A percentile compares a stretch with the other conserved stretches of the same genome.
Evolutionary conservation across 2,888 invertebrate species (phyloP).

Genomic region (Thymelicus sylvestris): DNA sequence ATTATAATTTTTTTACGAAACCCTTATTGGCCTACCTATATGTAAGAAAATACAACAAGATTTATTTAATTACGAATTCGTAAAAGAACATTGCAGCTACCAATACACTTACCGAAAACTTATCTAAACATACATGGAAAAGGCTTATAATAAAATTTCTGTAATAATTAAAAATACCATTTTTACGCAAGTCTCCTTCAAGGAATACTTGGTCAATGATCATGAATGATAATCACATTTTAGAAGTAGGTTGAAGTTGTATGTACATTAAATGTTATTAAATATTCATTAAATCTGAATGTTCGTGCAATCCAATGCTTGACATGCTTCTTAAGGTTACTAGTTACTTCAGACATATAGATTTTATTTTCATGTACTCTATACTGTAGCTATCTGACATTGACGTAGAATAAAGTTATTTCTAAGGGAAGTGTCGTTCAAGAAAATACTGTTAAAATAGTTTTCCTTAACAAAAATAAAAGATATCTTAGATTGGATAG

Average conservation of each 20-base stretch:
- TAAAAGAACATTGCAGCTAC: too few relatives aligned
- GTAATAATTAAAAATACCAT: neutral
- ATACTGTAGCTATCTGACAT: neutral
- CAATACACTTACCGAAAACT: too few relatives aligned
- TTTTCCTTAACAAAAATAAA: too few relatives aligned
- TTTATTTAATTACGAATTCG: too few relatives aligned
- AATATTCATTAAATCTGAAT: constrained; percentile 7
- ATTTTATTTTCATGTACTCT: too few relatives aligned
- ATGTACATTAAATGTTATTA: constrained; percentile 10
- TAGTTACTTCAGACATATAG: neutral
- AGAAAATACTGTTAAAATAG: too few relatives aligned
- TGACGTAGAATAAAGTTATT: neutral
- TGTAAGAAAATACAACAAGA: too few relatives aligned
- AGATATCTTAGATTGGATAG: too few relatives aligned
- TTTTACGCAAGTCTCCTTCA: neutral
- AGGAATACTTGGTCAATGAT: neutral
- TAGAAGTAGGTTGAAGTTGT: constrained; percentile 1
- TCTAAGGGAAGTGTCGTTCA: too few relatives aligned
- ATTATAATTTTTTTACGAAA: too few relatives aligned
- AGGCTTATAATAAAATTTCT: neutral
- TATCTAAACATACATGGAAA: neutral
- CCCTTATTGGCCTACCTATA: too few relatives aligned
- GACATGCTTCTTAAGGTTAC: neutral
- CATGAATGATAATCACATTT: neutral
- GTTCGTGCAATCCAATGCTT: constrained; percentile 7